phyloP scores from a whole-genome alignment of 1,140 invertebrate genomes.

The Halotydeus destructor region DNA sequence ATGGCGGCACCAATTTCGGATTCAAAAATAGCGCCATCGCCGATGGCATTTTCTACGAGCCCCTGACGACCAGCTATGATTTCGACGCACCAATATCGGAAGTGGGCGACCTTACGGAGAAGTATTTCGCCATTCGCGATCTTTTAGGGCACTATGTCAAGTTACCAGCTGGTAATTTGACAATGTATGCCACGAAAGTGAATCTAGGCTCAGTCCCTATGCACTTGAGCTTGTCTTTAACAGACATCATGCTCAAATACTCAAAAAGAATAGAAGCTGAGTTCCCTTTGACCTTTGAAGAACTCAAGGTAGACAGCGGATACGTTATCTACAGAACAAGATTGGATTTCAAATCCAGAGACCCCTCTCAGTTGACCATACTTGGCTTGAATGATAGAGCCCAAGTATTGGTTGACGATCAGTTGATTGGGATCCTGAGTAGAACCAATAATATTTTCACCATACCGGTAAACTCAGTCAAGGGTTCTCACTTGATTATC shows the following conservation, averaged over 20 bases:
- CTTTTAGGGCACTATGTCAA: slow-evolving; percentile 24
- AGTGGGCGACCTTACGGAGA: slow-evolving; percentile 27
- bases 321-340: slow-evolving; percentile 47
- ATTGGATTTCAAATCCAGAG: slow-evolving; percentile 28
- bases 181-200: not conserved
- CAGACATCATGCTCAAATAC: no score
- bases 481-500: slow-evolving; percentile 32
- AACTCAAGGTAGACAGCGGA: slow-evolving; percentile 26
- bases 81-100: slow-evolving; percentile 30
- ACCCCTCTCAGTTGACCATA: slow-evolving; percentile 34
- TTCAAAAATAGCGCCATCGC: no score
- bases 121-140: slow-evolving; percentile 26
- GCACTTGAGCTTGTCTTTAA: no score
- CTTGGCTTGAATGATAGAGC: slow-evolving; percentile 42
- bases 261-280: no score
- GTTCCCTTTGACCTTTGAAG: slow-evolving; percentile 13
- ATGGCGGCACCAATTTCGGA: slow-evolving; percentile 16
- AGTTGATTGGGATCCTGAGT: slow-evolving; percentile 35
- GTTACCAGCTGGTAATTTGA: slow-evolving; percentile 3
- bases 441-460: slow-evolving; percentile 31
- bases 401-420: slow-evolving; percentile 46
- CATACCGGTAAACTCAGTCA: slow-evolving; percentile 30
- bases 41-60: slow-evolving; percentile 9
- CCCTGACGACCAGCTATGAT: slow-evolving; percentile 29
- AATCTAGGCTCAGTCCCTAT: slow-evolving; percentile 6